These are phyloP conservation scores for Trichomalopsis sarcophagae DNA, from an alignment of 1,140 invertebrate species.

Conservation along the genomic window DNA sequence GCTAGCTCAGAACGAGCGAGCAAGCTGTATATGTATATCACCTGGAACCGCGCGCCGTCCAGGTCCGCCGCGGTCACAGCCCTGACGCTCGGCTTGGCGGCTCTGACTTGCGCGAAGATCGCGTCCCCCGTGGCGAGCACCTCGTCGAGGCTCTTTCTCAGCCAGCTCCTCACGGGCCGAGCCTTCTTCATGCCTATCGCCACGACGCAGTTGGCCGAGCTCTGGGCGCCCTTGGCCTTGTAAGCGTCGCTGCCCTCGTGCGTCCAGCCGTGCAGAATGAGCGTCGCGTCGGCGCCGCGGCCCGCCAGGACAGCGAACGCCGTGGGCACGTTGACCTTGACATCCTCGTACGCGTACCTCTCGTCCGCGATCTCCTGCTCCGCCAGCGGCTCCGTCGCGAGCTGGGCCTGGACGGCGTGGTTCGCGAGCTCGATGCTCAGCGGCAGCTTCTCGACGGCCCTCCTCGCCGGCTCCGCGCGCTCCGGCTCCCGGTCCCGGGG, in stretches of 20 bases:
- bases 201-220: conserved; percentile 63
- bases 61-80: conserved; percentile 63
- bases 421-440: conserved; percentile 64
- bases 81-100: conserved; percentile 59
- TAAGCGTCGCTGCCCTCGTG: conserved; percentile 63
- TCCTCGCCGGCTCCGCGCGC: conserved; percentile 46
- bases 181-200: conserved; percentile 63
- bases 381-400: conserved; percentile 59
- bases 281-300: conserved; percentile 16
- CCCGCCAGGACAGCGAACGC: conserved; percentile 59
- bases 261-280: conserved; percentile 66
- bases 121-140: conserved; percentile 64
- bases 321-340: conserved; percentile 64
- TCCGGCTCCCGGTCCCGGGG: conserved; percentile 22
- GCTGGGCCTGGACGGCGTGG: conserved; percentile 59
- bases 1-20: no score
- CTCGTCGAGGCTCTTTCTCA: conserved; percentile 63
- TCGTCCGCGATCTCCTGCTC: conserved; percentile 60
- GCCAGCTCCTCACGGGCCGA: conserved; percentile 64
- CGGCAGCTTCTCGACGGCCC: conserved; percentile 18
- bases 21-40: not conserved
- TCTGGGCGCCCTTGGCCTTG: conserved; percentile 66
- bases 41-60: conserved; percentile 55
- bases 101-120: conserved; percentile 56
- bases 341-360: conserved; percentile 62